These are phyloP conservation scores for Trogon surrucura DNA, from an alignment of 2,113 vertebrate species.

Conservation along the genomic window DNA sequence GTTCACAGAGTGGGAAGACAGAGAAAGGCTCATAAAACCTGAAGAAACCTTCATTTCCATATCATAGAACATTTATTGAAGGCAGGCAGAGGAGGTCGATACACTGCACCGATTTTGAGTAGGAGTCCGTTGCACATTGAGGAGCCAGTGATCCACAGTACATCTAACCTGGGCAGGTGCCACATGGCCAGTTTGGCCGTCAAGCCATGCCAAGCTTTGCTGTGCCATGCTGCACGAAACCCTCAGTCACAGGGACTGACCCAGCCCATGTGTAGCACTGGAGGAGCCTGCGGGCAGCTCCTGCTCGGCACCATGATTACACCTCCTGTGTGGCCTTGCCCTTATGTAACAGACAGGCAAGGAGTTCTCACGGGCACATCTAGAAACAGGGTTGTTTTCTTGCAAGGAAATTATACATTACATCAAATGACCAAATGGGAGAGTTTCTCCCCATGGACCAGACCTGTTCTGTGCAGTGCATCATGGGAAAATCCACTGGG, in stretches of 20 bases:
- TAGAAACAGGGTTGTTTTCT: background rate
- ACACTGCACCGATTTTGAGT: background rate
- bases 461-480: fast-evolving
- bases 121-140: fast-evolving
- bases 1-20: background rate
- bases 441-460: fast-evolving
- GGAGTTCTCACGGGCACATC: background rate
- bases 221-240: no score
- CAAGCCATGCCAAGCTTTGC: background rate
- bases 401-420: background rate
- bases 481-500: background rate
- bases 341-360: background rate
- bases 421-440: background rate
- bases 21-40: background rate
- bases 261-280: fast-evolving
- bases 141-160: background rate
- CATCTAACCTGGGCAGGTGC: background rate
- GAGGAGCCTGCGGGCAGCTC: background rate
- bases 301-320: fast-evolving
- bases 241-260: background rate
- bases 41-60: background rate
- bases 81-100: background rate
- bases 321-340: background rate
- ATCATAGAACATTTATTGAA: background rate
- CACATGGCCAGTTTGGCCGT: fast-evolving